Conservation (phyloP, 30 jellyfish, hydroid and myxozoan species). For the Aurelia aurita region DNA sequence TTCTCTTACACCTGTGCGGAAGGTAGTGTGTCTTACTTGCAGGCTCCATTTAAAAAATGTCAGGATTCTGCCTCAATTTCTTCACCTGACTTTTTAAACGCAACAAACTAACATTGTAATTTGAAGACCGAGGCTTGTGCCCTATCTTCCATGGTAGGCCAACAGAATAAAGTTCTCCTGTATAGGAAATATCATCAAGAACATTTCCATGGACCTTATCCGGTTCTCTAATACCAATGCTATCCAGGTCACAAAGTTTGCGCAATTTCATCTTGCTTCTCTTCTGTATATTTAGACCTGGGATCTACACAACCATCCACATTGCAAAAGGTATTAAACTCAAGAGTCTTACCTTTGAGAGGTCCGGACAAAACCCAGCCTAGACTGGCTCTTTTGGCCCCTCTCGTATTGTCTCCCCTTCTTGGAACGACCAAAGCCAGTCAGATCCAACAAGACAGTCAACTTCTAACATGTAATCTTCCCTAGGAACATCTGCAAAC, state of each 20-base stretch:
- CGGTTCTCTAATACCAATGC: constrained; percentile 15
- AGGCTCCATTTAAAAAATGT: not conserved
- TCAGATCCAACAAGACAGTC: constrained; percentile 63
- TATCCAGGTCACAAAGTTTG: constrained; percentile 25
- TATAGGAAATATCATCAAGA: constrained; percentile 7
- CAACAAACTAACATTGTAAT: not conserved
- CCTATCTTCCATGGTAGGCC: constrained; percentile 26
- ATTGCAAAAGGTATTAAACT: constrained; percentile 25
- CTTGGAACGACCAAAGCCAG: constrained; percentile 51
- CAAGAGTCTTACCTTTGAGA: constrained; percentile 48
- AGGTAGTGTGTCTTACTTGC: no score
- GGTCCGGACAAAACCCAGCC: constrained; percentile 61
- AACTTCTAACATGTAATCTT: constrained; percentile 23
- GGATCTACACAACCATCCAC: constrained; percentile 31
- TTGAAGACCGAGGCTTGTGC: not conserved
- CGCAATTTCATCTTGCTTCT: no score
- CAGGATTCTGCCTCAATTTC: constrained; percentile 8
- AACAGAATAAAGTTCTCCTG: constrained; percentile 15
- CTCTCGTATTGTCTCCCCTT: constrained; percentile 40
- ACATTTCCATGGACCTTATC: constrained; percentile 12
- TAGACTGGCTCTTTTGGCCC: constrained; percentile 39
- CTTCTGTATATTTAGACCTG: constrained; percentile 39
- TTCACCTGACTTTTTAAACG: constrained; percentile 8
- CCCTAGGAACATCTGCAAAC: constrained; percentile 54
- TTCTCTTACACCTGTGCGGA: no score